Evolutionary conservation across 2,113 vertebrate species (phyloP).

Genomic region (Strix uralensis): DNA sequence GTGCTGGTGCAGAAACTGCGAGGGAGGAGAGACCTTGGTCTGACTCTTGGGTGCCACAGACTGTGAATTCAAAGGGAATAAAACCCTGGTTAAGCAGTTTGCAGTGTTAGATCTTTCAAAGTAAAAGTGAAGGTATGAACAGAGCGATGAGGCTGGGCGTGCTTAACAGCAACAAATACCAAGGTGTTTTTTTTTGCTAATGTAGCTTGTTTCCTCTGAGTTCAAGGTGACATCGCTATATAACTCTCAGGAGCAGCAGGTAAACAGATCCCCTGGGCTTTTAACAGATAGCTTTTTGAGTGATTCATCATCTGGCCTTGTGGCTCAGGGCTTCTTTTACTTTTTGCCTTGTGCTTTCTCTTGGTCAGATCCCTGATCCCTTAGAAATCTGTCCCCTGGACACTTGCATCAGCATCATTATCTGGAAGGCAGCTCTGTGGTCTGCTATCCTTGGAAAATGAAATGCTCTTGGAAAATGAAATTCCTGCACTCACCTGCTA

Average conservation of each 20-base stretch:
- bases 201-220: background rate
- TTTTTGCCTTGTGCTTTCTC: background rate
- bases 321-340: background rate
- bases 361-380: background rate
- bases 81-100: background rate
- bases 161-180: background rate
- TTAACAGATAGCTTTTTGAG: background rate
- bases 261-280: background rate
- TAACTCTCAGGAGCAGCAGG: background rate
- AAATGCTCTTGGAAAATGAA: background rate
- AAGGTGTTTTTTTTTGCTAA: background rate
- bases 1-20: background rate
- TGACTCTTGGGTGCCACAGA: rapidly evolving
- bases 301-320: background rate
- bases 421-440: background rate
- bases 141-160: background rate
- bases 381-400: background rate
- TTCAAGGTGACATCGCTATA: background rate
- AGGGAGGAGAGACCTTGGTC: background rate
- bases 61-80: background rate
- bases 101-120: background rate
- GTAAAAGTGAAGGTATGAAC: background rate
- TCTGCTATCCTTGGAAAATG: background rate
- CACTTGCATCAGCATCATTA: rapidly evolving
- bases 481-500: background rate